These are phyloP conservation scores for Drosophila helvetica DNA, from an alignment of 2,888 invertebrate species.

Conservation along the genomic window DNA sequence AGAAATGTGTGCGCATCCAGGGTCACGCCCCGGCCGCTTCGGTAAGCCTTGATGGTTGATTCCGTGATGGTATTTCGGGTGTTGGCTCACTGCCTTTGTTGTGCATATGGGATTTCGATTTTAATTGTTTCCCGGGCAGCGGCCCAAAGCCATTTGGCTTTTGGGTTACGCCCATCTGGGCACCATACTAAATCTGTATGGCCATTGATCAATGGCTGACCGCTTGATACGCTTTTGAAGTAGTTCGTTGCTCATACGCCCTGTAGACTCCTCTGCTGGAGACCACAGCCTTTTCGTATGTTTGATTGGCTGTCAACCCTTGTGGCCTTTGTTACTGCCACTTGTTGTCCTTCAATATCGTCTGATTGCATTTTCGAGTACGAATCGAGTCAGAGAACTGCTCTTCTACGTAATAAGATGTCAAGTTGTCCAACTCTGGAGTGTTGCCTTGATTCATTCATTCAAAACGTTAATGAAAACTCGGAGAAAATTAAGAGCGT, in stretches of 20 bases:
- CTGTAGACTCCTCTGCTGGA: conserved; percentile 15
- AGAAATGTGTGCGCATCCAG: background rate
- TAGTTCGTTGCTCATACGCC: conserved; percentile 37
- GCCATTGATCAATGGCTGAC: conserved; percentile 62
- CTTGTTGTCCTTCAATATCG: conserved; percentile 59
- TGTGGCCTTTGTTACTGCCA: conserved; percentile 48
- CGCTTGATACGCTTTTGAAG: conserved; percentile 41
- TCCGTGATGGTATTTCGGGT: conserved; percentile 19
- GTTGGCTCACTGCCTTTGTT: conserved; percentile 1
- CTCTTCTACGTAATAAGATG: background rate
- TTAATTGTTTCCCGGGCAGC: conserved; percentile 60
- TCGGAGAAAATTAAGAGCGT: conserved; percentile 14
- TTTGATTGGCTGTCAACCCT: conserved; percentile 22
- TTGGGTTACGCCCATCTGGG: conserved; percentile 24
- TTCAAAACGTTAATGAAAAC: conserved; percentile 30
- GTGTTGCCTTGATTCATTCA: conserved; percentile 10
- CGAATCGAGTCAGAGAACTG: background rate
- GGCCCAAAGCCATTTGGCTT: conserved; percentile 28
- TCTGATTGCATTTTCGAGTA: conserved; percentile 37
- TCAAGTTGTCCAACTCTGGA: background rate
- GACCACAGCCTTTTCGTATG: conserved; percentile 16
- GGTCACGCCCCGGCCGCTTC: conserved; percentile 36
- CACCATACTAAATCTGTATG: conserved; percentile 16
- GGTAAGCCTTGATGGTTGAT: conserved; percentile 26
- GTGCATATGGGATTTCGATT: conserved; percentile 44